Conservation (phyloP, 2,113 vertebrate genomes). For the Terrapene triunguis region DNA sequence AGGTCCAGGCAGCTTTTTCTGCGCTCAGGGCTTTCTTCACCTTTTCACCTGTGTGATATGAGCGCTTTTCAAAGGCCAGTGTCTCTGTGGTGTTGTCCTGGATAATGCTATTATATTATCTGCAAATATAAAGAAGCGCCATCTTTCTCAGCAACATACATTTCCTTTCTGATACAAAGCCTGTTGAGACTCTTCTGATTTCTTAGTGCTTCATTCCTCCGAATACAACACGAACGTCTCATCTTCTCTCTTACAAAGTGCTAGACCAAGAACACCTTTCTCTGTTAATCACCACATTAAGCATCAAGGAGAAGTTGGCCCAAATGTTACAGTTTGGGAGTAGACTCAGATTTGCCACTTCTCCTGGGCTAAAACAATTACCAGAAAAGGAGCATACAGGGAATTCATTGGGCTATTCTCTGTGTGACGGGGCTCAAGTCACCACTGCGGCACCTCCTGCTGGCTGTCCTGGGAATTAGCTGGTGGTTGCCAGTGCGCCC, state of each 20-base stretch:
- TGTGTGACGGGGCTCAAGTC: no score
- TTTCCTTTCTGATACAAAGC: background rate
- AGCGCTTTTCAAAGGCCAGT: constrained; percentile 35
- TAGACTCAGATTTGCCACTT: background rate
- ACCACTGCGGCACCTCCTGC: no score
- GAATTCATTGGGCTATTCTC: background rate
- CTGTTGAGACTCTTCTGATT: background rate
- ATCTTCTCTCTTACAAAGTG: background rate
- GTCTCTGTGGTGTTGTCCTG: constrained; percentile 12
- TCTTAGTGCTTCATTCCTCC: background rate
- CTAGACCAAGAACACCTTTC: background rate
- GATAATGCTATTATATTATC: constrained; percentile 4
- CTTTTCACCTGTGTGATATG: background rate
- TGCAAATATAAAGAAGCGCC: constrained; percentile 8
- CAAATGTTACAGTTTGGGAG: background rate
- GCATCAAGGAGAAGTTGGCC: background rate
- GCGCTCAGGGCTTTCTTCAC: background rate
- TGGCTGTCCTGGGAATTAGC: no score
- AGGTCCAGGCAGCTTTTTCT: background rate
- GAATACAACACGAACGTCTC: background rate
- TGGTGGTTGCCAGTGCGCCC: no score
- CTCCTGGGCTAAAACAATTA: background rate
- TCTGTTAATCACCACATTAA: background rate
- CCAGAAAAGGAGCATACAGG: background rate
- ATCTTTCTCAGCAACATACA: background rate